Evolutionary conservation across 2,797 vertebrate species (phyloP), one percentile per base, ranked within the genome.

Genomic region (Halcyon badia): DNA sequence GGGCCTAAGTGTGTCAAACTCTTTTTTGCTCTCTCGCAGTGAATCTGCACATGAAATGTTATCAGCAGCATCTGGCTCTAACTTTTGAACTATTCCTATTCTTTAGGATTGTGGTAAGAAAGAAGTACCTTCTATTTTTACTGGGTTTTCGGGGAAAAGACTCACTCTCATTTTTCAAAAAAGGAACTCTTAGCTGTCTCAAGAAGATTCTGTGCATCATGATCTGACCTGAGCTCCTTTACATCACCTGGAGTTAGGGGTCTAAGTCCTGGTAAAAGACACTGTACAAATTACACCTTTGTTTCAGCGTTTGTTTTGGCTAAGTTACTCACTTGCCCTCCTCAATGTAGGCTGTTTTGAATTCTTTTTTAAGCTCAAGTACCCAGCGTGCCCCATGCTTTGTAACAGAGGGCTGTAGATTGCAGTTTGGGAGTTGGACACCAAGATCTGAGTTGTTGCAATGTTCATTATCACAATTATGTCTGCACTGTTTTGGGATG

Each of bases 61-160:
- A 77, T 68, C 78, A 79, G 58, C 57, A 57, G 41, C 61, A 57
- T 6, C 21, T 39, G 31, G 19, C 65, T 86, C 35, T 70, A 42
- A 14, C 60, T 83, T 91, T 57, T 83, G 72, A 94, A 25, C 89
- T 91, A 37, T 94, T 92, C 35, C 39, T 56, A 3, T 68, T 60
- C 80, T 46, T 6, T 54, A 79, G 54, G 46, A 46, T 68, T 78
- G 31, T 91, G 31, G 41, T 64, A 57, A 77, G 31, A 85, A 72
- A 33, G 26, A 65, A 21, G 41, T 71, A 49, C 9, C 31, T 88
- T 83, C 31, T 83, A 16, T 62, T 93, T 93, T 94, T 90, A 46
- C 21, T 49, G 37, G 5, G 26, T 39, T 95, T 91, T 75, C 31
- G 61, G 49, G 17, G 37, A 57, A 75, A 72, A 91, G 7, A 15